A percentile compares a stretch with the other conserved stretches of the same genome.
These are phyloP conservation scores for Athene cunicularia DNA, from an alignment of 2,113 vertebrate genomes.

Conservation along the genomic window DNA sequence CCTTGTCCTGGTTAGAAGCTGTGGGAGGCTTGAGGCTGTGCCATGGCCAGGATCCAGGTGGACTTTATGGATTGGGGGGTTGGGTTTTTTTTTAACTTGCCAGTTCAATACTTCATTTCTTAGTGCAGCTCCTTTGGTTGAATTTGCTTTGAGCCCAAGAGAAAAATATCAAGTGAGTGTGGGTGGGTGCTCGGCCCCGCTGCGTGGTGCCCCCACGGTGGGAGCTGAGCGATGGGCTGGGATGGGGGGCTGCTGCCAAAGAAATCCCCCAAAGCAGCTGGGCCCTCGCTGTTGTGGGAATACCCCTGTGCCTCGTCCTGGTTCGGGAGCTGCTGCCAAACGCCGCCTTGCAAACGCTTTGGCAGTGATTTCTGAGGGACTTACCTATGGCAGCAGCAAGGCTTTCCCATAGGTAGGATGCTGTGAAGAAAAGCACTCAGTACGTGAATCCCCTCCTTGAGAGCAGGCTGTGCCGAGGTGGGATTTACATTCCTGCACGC, in stretches of 20 bases:
- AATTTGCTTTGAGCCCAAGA: not conserved
- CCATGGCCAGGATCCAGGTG: not conserved
- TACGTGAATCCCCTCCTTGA: rapidly evolving
- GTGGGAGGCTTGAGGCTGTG: rapidly evolving
- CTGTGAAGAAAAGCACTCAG: not conserved
- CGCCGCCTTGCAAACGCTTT: rapidly evolving
- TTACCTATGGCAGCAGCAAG: not conserved
- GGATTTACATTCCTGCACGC: not conserved
- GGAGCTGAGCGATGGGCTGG: not conserved
- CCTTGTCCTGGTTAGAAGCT: too few species aligned
- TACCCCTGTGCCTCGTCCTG: rapidly evolving
- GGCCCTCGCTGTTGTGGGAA: not conserved
- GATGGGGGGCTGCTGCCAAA: not conserved
- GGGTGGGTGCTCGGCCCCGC: not conserved
- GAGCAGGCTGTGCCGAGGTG: not conserved
- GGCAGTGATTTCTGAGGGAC: not conserved
- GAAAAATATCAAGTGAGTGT: not conserved
- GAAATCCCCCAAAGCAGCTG: not conserved
- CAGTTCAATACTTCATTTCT: rapidly evolving
- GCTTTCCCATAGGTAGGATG: not conserved
- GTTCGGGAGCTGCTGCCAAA: not conserved
- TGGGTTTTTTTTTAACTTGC: not conserved
- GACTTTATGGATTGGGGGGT: not conserved
- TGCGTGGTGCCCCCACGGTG: rapidly evolving
- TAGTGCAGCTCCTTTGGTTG: not conserved